Evolutionary conservation across 2,797 vertebrate species (phyloP).

Genomic region (Takifugu rubripes): DNA sequence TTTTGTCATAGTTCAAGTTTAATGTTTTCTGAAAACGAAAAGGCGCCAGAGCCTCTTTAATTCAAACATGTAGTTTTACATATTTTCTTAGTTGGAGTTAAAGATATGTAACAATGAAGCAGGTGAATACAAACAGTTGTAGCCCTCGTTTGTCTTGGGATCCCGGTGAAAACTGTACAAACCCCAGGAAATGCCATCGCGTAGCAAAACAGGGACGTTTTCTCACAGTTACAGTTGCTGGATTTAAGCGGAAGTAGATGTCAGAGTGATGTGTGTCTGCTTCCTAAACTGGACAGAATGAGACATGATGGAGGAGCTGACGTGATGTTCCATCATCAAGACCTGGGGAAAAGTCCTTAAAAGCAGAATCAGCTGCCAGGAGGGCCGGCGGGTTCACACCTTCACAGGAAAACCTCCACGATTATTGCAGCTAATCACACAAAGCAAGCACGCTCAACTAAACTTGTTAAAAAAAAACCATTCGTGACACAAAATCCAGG

Average conservation of each 20-base stretch:
- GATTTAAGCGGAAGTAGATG: neutral
- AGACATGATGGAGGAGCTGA: neutral
- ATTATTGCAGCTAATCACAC: conserved; percentile 58
- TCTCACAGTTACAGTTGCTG: conserved; percentile 14
- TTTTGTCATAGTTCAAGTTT: conserved; percentile 73
- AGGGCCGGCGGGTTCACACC: conserved; percentile 4
- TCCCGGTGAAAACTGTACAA: conserved; percentile 22
- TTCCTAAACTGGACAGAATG: conserved; percentile 6
- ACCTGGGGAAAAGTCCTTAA: neutral
- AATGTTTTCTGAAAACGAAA: conserved; percentile 69
- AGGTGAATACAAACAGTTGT: conserved; percentile 46
- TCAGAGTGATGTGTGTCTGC: neutral
- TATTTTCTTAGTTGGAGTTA: conserved; percentile 50
- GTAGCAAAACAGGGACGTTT: conserved; percentile 1
- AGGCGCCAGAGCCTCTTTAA: conserved; percentile 64
- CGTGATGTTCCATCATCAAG: conserved; percentile 1
- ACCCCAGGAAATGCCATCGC: conserved; percentile 21
- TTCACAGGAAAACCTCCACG: conserved; percentile 37
- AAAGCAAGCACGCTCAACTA: conserved; percentile 27
- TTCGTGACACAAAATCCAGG: neutral
- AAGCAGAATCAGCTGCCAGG: too few species aligned
- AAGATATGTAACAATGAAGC: conserved; percentile 65
- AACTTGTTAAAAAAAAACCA: neutral
- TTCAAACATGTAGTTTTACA: conserved; percentile 59
- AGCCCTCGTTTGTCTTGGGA: conserved; percentile 68